Conservation (phyloP, 2,113 vertebrate genomes). For the Tinamus guttatus region DNA sequence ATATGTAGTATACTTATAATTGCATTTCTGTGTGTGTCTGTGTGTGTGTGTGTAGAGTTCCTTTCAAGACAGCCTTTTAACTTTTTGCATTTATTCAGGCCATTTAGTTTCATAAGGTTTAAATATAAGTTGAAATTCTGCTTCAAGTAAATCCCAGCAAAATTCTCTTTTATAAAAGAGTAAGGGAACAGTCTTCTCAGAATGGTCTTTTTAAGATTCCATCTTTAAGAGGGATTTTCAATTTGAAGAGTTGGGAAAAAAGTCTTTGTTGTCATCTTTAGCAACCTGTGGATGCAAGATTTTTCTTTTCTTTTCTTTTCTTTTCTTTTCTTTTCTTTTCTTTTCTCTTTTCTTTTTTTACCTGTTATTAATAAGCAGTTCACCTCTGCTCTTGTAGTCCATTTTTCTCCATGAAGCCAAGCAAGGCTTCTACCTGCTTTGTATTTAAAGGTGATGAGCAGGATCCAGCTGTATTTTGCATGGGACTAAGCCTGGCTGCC, state of each 20-base stretch:
- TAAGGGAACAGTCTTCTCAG: background rate
- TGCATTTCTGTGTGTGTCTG: background rate
- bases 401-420: background rate
- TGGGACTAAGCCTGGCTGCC: background rate
- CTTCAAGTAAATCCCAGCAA: background rate
- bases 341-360: background rate
- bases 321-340: background rate
- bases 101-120: background rate
- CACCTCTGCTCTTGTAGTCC: background rate
- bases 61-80: slow-evolving; percentile 8
- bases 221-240: background rate
- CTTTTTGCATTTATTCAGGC: background rate
- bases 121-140: background rate
- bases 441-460: background rate
- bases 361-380: background rate
- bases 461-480: background rate
- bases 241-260: background rate
- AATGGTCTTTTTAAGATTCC: background rate
- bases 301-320: background rate
- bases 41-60: background rate
- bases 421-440: background rate
- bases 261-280: background rate
- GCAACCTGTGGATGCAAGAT: background rate
- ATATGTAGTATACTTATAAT: background rate
- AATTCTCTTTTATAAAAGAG: background rate